Base-by-base conservation (phyloP, 1,140 invertebrate species). In the Panonychus citri region DNA sequence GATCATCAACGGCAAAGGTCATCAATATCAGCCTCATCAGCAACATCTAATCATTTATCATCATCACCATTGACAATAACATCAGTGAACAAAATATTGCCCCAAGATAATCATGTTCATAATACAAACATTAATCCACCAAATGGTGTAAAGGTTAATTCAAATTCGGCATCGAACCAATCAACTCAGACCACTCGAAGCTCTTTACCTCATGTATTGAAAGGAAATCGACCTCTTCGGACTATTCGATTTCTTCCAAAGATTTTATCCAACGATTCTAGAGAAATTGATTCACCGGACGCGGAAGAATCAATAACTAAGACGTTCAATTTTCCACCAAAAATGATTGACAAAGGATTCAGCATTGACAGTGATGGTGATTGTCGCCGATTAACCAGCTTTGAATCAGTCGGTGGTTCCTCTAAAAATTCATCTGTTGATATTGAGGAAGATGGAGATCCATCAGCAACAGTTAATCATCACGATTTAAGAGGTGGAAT, bases 241-340 rank as follows among this genome's bases (percentile, higher is more conserved):
- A 53, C 10, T n/a, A 59, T 59, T 26, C 27, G 57, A 28, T 59
- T 59, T 43, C n/a, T 59, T 17, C 58, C 58, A 21, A 59, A 59
- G 21, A 53, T 55, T 15, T 19, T 58, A 17, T 57, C 55, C 28
- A 51, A 52, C 42, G 62, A 63, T 58, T 62, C 62, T 27, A 54
- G 60, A 51, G 59, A 60, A 53, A 53, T 63, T 46, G 63, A 64
- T 50, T 64, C 63, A 13, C 63, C 63, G 28, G 51, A 53, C 15
- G 51, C 25, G 21, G 43, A 49, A 21, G 55, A 57, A n/a, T 39
- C 10, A 5, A 7, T 12, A 34, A 43, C 21, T 34, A 28, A 39
- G 17, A n/a, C 50, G n/a, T 48, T 10, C 19, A 24, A 25, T 26
- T 57, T 57, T 27, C 42, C 49, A n/a, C 28, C 27, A 12, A 42